Conservation (phyloP, 2,888 invertebrate species). For the Drosophila kanekoi region DNA sequence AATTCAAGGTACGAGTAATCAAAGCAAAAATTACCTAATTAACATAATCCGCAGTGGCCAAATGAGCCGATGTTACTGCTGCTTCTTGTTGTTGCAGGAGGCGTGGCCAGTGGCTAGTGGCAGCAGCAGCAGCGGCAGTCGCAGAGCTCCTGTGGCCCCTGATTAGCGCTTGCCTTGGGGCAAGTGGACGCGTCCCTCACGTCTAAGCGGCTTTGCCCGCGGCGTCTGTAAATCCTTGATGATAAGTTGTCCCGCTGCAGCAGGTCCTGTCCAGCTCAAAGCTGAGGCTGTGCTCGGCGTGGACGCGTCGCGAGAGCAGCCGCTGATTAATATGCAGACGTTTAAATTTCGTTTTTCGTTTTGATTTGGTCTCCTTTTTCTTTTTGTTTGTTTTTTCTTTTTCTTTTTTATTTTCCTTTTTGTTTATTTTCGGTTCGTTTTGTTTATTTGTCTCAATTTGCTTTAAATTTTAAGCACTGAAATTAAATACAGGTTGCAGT, state of each 20-base stretch:
- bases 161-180: constrained; percentile 65
- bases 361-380: constrained; percentile 23
- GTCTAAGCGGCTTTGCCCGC: constrained; percentile 54
- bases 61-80: constrained; percentile 64
- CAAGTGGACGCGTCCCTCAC: constrained; percentile 35
- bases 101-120: constrained; percentile 23
- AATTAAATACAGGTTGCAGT: constrained; percentile 39
- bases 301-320: constrained; percentile 30
- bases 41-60: constrained; percentile 82
- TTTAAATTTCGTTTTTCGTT: constrained; percentile 72
- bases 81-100: constrained; percentile 26
- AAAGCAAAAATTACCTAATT: constrained; percentile 82
- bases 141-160: constrained; percentile 56
- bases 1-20: constrained; percentile 74
- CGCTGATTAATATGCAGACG: constrained; percentile 78
- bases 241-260: constrained; percentile 70
- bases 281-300: constrained; percentile 18
- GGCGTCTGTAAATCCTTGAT: constrained; percentile 67
- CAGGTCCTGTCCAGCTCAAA: constrained; percentile 11
- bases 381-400: constrained; percentile 16
- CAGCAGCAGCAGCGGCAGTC: constrained; percentile 14
- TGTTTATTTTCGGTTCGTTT: constrained; percentile 18
- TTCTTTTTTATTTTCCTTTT: constrained; percentile 33
- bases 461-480: constrained; percentile 54
- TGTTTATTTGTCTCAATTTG: constrained; percentile 36